Conservation (phyloP, 2,113 vertebrate species). For the Antennarius striatus region DNA sequence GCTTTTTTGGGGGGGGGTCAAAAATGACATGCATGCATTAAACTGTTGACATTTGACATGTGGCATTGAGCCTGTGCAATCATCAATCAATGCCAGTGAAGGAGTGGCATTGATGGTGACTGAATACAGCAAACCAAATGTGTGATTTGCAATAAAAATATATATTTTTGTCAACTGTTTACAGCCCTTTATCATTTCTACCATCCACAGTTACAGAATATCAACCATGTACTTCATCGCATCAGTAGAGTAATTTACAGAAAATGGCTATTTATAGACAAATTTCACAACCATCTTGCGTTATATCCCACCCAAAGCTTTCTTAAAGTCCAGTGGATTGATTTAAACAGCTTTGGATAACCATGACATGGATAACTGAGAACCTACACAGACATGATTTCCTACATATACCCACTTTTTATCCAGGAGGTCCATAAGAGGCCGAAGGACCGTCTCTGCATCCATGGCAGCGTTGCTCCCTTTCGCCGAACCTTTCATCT, state of each 20-base stretch:
- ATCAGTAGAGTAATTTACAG: neutral
- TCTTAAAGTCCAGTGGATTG: too few species aligned
- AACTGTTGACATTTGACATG: neutral
- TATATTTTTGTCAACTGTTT: too few species aligned
- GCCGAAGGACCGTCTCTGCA: slow-evolving; percentile 89
- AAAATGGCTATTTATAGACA: neutral
- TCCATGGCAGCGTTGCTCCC: slow-evolving; percentile 91
- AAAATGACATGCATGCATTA: too few species aligned
- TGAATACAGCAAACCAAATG: neutral
- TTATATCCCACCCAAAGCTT: neutral
- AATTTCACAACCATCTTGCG: neutral
- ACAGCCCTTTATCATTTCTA: too few species aligned
- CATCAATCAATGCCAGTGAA: too few species aligned
- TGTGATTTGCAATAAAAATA: neutral
- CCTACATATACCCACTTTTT: slow-evolving; percentile 83
- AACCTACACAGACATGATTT: neutral
- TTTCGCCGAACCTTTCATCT: slow-evolving; percentile 86
- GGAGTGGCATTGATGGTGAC: neutral
- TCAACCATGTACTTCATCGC: too few species aligned
- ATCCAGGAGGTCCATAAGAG: slow-evolving; percentile 97
- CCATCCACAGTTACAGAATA: too few species aligned
- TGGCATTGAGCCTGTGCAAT: neutral
- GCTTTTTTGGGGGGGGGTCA: too few species aligned
- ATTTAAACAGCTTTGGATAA: too few species aligned
- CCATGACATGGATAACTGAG: too few species aligned